Base-by-base conservation (phyloP, 2,797 vertebrate genomes). In the Falco peregrinus region DNA sequence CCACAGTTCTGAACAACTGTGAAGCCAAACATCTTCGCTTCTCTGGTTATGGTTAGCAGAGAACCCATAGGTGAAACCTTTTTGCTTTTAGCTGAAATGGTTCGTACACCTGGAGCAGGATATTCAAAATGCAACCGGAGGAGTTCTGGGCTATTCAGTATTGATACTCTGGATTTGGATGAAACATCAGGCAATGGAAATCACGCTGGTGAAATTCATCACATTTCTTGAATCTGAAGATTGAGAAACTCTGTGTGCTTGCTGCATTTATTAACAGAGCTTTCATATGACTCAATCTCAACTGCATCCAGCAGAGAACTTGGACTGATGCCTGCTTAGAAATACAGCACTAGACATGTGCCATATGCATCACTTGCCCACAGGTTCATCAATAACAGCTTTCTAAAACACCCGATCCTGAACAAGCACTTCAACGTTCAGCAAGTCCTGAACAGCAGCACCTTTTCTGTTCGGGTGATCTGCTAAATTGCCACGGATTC, bases 201-300 rank as follows among this genome's bases (percentile, higher is more conserved):
- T 73, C 33, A 22, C 3, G 37, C 19, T 26, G 59, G 51, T 31
- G 39, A 59, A n/a, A 88, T 77, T 56, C 39, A 33, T 57, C 37
- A 7, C 2, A 11, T 63, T 16, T 84, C 20, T 60, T 7, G 2
- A 28, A 53, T n/a, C 14, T 37, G 60, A 74, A 10, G 22, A 37
- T 0, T 53, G 68, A 91, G 89, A 77, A 84, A 68, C 48, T 43
- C 41, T 15, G 28, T 35, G 73, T n/a, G 67, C 68, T 70, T 37
- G 17, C 51, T 91, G 79, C 51, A 60, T 70, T 87, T 91, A 85
- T 90, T 87, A 77, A 37, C 86, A 77, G 81, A 83, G 39, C 18
- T 60, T 80, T 96, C 39, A 20, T 26, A 37, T 80, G 87, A 95
- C 79, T 96, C 91, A 90, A 51, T 24, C 78, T 71, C 57, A 71